Conservation (phyloP, 2,113 vertebrate species). For the Xenopus laevis region DNA sequence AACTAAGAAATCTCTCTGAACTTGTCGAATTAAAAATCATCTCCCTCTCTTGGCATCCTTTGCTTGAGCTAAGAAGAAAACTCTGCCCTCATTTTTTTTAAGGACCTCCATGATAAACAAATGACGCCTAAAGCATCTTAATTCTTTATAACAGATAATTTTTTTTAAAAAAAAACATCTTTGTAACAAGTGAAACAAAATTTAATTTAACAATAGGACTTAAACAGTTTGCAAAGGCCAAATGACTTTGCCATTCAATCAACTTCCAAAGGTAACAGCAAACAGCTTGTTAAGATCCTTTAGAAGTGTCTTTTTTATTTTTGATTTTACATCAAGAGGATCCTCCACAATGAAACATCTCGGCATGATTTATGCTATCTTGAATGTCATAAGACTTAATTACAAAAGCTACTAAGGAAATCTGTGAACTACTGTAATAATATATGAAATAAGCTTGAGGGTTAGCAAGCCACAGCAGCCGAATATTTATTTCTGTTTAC, state of each 20-base stretch:
- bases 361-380: conserved; percentile 65
- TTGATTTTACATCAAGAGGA: conserved; percentile 66
- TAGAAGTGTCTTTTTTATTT: conserved; percentile 51
- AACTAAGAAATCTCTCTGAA: conserved; percentile 94
- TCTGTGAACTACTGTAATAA: conserved; percentile 49
- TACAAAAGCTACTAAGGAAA: conserved; percentile 57
- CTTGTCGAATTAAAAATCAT: conserved; percentile 95
- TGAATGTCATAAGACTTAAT: conserved; percentile 68
- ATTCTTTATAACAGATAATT: conserved; percentile 77
- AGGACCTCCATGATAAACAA: conserved; percentile 75
- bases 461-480: conserved; percentile 51
- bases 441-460: conserved; percentile 52
- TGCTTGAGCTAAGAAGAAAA: conserved; percentile 79
- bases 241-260: conserved; percentile 47
- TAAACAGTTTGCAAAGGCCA: conserved; percentile 57
- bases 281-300: conserved; percentile 60
- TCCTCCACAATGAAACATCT: conserved; percentile 66
- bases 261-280: conserved; percentile 61
- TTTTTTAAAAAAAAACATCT: conserved; percentile 66
- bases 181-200: conserved; percentile 73
- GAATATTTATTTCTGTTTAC: conserved; percentile 57
- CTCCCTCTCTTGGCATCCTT: conserved; percentile 81
- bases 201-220: conserved; percentile 58
- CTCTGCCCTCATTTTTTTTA: conserved; percentile 77
- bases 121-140: conserved; percentile 73